Evolutionary conservation across 2,113 vertebrate species (phyloP).

Genomic region (human): GRCh38 chr18:66978001-66978500

Average conservation of each 20-base stretch:
- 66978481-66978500: background rate
- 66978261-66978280: background rate
- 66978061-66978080: background rate
- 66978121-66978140: background rate
- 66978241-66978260: background rate
- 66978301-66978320: background rate
- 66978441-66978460: background rate
- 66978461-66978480: background rate
- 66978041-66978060: background rate
- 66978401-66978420: background rate
- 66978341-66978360: background rate
- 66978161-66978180: background rate
- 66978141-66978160: background rate
- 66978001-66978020: no score
- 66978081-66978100: background rate
- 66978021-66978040: background rate
- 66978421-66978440: background rate
- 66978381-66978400: background rate
- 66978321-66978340: background rate
- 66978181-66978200: background rate
- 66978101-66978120: background rate
- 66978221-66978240: background rate
- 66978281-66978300: background rate
- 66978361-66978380: background rate
- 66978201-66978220: background rate